Base-by-base conservation (phyloP, 2,113 vertebrate species). In the Leiothrix lutea region DNA sequence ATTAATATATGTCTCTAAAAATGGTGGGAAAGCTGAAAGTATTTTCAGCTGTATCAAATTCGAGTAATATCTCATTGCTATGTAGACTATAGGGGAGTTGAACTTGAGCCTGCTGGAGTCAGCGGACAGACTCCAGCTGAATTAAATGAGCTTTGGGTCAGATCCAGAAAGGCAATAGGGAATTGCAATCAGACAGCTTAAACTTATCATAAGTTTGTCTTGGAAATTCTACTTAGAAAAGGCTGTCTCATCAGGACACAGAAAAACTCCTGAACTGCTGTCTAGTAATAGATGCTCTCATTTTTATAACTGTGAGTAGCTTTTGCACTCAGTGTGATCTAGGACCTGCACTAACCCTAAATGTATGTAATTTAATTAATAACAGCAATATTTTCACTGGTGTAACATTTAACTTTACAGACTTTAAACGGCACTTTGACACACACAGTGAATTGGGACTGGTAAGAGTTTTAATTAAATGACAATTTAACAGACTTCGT, bases 41-140 rank as follows among this genome's bases (percentile, higher is more conserved):
- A 58, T 94, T 92, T 95, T 85, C 84, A 94, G 54, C 57, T 93
- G 85, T 73, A 86, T 66, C 16, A 90, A 82, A 66, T 88, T n/a
- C 36, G n/a, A 75, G 26, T 26, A 94, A 82, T 82, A 81, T 81
- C 53, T 71, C 18, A 54, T 36, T 54, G 33, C 26, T 58, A 6
- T 86, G 38, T 58, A 51, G 67, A 54, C 77, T 93, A 66, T 13
- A 85, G 24, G 16, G 45, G 28, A 69, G 33, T 58, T 91, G 53
- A 85, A 85, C 42, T 62, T 28, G 45, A 80, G 75, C 36, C 80
- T 90, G 24, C 23, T 86, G n/a, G 54, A 91, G 25, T 69, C 66
- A 80, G 42, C 24, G 54, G 66, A 90, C 18, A 65, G 42, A 16
- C 26, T 94, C 73, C 94, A 95, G 62, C 31, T 69, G 53, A 95